Base-by-base conservation (phyloP, 2,888 invertebrate species). In the Stenotaenia linearis region DNA sequence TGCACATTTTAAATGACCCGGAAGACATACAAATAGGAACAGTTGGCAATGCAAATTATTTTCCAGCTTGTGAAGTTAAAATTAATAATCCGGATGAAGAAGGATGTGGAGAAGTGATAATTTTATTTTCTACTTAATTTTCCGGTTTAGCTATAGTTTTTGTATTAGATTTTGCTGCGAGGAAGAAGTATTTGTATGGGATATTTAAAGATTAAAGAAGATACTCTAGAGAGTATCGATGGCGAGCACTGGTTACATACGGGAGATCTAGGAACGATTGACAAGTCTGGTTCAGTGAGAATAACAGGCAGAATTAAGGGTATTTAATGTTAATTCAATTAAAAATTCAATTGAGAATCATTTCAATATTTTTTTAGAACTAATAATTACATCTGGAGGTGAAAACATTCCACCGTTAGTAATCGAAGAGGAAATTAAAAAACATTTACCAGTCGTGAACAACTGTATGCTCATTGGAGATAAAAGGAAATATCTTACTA, bases 341-440 rank as follows among this genome's bases (percentile, higher is more conserved):
- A 25, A 25, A 28, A 15, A 25, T 10, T 56, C 56, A 21, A 4
- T 5, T 56, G 4, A 56, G 18, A 56, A 56, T 21, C 10, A 6
- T 10, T 23, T 75, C 18, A 21, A 21, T 75, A 76, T 61, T 15
- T 82, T 83, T 75, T 50, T 50, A 90, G 97, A 97, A 86, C 85
- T 97, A 74, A 88, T 97, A 76, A 96, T 97, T 83, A 97, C 97
- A 1, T 96, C 97, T 74, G 97, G 97, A 35, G 97, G 97, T 37
- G 96, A 97, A 88, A 97, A 97, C 86, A 90, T 78, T 30, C 86
- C 97, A 4, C 96, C 97, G 0, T 92, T 95, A 23, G 90, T 91
- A 37, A 94, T 96, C 83, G 97, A 97, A 87, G 92, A 96, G 84
- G 86, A 89, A 75, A 90, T 97, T 23, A 92, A 93, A 84, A 88